Evolutionary conservation across 2,113 vertebrate genomes (phyloP), one percentile per base, ranked within the genome.

Genomic region (Chloebia gouldiae): DNA sequence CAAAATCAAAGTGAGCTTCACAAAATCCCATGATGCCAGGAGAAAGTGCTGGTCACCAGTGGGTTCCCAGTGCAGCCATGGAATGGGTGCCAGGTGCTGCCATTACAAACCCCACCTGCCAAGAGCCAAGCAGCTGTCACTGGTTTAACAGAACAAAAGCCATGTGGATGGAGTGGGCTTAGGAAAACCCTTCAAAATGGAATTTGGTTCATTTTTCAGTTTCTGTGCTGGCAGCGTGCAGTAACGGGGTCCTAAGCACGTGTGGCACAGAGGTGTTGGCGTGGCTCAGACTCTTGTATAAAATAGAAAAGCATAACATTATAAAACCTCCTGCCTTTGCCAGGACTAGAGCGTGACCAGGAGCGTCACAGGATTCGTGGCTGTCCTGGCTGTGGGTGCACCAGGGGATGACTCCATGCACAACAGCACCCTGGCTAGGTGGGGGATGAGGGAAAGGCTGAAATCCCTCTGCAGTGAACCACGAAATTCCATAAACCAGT

Each of bases 201-300:
- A 42, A 15, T 81, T 75, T 24, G 61, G 47, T 54, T 72, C 30
- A 23, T 79, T 78, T 63, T 24, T 45, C 65, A 42, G 37, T 17
- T 39, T 45, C 15, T 45, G 0, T 18, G 35, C 12, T 42, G 31
- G 14, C n/a, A 19, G 20, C 15, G 21, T 85, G 70, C 44, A 85
- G 60, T 30, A 78, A 5, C 14, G 65, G 61, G 60, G 50, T 63
- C 65, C 69, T 39, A 2, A 66, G 65, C 64, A 39, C 0, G 0
- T 53, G 50, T 35, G 57, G 44, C 17, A 57, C 54, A 35, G 37
- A 75, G 69, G 14, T 39, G 44, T 18, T 89, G 66, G 50, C 31
- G 5, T 18, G 66, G 54, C 40, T 93, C 40, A 47, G 63, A 28
- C 9, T 53, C 28, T 9, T 37, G 15, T 72, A 2, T 51, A 42